Conservation (phyloP, 2,888 invertebrate genomes). For the Sminthurinus aureus region DNA sequence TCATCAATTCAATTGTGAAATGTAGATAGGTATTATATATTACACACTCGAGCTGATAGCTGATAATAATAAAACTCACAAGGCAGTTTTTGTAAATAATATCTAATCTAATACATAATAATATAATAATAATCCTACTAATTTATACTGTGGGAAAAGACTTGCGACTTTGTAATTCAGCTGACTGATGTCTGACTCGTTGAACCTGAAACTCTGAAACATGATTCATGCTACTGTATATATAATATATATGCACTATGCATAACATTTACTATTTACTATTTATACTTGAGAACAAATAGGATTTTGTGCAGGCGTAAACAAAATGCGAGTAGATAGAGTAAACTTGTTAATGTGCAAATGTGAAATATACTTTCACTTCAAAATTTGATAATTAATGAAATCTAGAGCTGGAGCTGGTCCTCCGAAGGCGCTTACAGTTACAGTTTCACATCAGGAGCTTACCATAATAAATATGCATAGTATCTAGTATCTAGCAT, state of each 20-base stretch:
- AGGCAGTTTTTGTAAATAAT: too few species aligned
- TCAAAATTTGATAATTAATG: conserved; percentile 28
- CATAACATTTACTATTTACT: too few species aligned
- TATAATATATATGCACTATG: too few species aligned
- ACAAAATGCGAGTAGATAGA: neutral
- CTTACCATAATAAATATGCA: conserved; percentile 13
- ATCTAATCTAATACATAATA: too few species aligned
- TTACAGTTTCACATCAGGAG: neutral
- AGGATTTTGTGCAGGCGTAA: conserved; percentile 2
- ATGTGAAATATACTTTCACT: conserved; percentile 25
- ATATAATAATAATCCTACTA: neutral
- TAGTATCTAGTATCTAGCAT: neutral
- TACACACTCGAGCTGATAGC: too few species aligned
- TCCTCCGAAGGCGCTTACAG: conserved; percentile 18
- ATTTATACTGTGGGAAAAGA: neutral
- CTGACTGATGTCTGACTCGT: too few species aligned
- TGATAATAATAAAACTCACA: too few species aligned
- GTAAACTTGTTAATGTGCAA: conserved; percentile 25
- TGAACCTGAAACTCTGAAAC: too few species aligned
- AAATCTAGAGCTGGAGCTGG: conserved; percentile 3
- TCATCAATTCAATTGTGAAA: too few species aligned
- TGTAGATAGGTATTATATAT: too few species aligned
- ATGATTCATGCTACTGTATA: too few species aligned
- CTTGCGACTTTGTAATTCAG: neutral
- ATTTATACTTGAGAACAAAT: too few species aligned